Conservation (phyloP, 2,797 vertebrate species). For the Lacerta viridis region DNA sequence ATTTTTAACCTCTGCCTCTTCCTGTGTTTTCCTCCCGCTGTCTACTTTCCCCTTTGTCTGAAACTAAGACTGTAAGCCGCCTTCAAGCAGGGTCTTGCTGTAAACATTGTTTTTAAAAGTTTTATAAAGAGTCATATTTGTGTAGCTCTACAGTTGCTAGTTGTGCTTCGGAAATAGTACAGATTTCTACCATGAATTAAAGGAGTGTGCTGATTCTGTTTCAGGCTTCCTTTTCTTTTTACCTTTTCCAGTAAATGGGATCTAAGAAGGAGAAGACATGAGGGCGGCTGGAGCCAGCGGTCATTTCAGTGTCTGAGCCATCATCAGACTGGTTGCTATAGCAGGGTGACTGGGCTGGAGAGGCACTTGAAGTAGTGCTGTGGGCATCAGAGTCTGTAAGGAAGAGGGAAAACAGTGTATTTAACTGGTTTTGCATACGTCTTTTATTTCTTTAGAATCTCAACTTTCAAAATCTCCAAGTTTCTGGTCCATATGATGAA, state of each 20-base stretch:
- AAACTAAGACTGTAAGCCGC: not conserved
- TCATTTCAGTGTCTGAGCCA: slow-evolving; percentile 92
- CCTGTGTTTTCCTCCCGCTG: not conserved
- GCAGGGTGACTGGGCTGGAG: slow-evolving; percentile 95
- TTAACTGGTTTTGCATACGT: not conserved
- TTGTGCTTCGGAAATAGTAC: not conserved
- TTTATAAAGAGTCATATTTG: not conserved
- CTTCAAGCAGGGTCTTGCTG: not conserved
- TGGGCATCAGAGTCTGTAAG: slow-evolving; percentile 94
- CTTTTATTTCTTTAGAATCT: not conserved
- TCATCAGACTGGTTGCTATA: slow-evolving; percentile 98
- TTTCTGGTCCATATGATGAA: not conserved
- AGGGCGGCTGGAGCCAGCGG: slow-evolving; percentile 89
- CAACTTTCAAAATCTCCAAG: not conserved
- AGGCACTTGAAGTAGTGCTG: slow-evolving; percentile 97
- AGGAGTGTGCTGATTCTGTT: not conserved
- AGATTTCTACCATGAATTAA: not conserved
- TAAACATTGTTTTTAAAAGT: not conserved
- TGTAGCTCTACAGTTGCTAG: not conserved
- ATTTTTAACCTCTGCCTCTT: slow-evolving; percentile 6
- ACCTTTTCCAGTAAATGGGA: slow-evolving; percentile 99
- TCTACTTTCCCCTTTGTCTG: not conserved
- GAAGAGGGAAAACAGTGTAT: not conserved
- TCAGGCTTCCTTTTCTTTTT: not conserved
- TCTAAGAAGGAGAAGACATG: slow-evolving; percentile 97